Evolutionary conservation across 2,888 invertebrate genomes (phyloP), one percentile per base, ranked within the genome.

Genomic region (Tenodera sinensis): DNA sequence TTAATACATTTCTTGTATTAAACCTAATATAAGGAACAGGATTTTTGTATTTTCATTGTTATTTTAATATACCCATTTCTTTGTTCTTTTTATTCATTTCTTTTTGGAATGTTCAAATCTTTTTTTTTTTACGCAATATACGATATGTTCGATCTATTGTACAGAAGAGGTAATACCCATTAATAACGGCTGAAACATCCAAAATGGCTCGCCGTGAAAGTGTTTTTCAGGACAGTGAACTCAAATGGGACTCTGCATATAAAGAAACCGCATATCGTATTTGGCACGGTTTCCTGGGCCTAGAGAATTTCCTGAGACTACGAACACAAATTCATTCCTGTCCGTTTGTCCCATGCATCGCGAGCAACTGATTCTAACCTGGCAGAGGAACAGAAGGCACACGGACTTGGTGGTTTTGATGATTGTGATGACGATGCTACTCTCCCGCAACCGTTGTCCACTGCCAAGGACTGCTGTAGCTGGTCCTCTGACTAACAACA

Each of bases 401-500:
- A 83, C 88, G 88, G 83, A 34, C 83, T 81, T 28, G 71, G 71
- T 47, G 54, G 34, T 28, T 83, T 28, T 83, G 54, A 71, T 71
- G 54, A 71, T 71, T 15, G 25, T 71, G 15, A 25, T 71, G 54
- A 25, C 25, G n/a, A n/a, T n/a, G 84, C 27, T 88, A 84, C 15
- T 87, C 81, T 90, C 88, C 54, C 54, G 54, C 54, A 88, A 91
- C 91, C 15, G 91, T 91, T 85, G 91, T 91, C 91, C 91, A 91
- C 89, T 90, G 89, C 91, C 91, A 91, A 83, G 90, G 91, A 89
- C 91, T 91, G 90, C 84, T 90, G 90, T 90, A 90, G 88, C 89
- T 90, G 89, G 89, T 87, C 90, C 90, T 91, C 91, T 91, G 90
- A 90, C 91, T 90, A 90, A 84, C 71, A 89, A 90, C 88, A 85